Evolutionary conservation across 2,888 invertebrate species (phyloP).

Genomic region (Argyresthia goedartella): DNA sequence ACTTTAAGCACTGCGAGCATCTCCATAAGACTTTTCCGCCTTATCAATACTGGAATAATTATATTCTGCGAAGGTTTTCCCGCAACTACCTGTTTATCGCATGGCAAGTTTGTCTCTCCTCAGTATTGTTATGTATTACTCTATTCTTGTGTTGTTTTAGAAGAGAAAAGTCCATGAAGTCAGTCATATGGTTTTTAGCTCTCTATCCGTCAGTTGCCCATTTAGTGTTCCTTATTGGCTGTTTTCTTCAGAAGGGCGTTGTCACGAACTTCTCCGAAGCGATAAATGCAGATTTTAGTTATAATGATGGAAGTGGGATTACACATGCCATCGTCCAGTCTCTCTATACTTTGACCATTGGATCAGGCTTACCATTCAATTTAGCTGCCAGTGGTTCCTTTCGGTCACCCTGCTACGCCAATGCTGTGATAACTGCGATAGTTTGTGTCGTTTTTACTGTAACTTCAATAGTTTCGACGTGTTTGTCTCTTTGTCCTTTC

Average conservation of each 20-base stretch:
- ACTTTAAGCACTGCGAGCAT: conserved; percentile 26
- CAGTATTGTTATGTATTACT: conserved; percentile 23
- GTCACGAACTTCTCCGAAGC: no score
- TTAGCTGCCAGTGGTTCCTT: conserved; percentile 25
- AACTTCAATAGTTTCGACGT: conserved; percentile 25
- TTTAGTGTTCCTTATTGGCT: conserved; percentile 29
- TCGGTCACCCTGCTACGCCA: conserved; percentile 42
- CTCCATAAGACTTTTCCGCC: conserved; percentile 41
- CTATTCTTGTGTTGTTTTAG: conserved; percentile 28
- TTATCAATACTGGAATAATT: conserved; percentile 25
- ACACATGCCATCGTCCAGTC: no score
- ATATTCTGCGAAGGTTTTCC: no score
- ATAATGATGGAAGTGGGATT: no score
- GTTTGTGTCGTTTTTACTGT: conserved; percentile 22
- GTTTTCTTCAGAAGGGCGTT: conserved; percentile 15
- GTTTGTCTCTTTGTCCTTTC: conserved; percentile 47
- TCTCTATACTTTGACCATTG: no score
- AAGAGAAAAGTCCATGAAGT: conserved; percentile 26
- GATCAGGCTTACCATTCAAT: no score
- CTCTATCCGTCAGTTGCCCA: conserved; percentile 30
- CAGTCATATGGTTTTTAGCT: conserved; percentile 22
- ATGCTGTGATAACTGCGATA: conserved; percentile 32
- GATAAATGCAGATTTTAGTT: no score
- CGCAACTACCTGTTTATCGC: no score
- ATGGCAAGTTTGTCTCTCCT: no score